Percentiles rank a stretch among this genome's conserved stretches.
Conservation (phyloP, 1,140 invertebrate species). For the Hycleus cichorii region DNA sequence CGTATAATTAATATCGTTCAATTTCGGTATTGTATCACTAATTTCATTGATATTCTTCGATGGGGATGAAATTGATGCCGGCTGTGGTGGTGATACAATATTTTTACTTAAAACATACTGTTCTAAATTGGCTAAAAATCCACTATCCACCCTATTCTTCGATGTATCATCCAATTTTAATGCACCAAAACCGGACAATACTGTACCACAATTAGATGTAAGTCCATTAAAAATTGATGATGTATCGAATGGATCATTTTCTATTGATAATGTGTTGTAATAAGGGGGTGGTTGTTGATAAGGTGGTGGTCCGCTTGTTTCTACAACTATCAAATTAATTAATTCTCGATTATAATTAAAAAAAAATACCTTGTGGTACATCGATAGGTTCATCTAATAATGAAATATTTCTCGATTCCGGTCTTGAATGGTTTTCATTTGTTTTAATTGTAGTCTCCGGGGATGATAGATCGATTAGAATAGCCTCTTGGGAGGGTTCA, state of each 20-base stretch:
- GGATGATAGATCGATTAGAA: slow-evolving; percentile 55
- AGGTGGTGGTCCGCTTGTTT: slow-evolving; percentile 41
- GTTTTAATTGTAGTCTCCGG: slow-evolving; percentile 42
- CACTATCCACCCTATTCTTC: neutral
- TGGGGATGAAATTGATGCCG: slow-evolving; percentile 10
- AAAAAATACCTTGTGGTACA: slow-evolving; percentile 43
- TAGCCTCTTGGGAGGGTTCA: slow-evolving; percentile 46
- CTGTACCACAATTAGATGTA: slow-evolving; percentile 15
- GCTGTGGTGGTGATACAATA: slow-evolving; percentile 17
- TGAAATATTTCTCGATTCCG: slow-evolving; percentile 45
- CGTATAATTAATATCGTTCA: slow-evolving; percentile 19
- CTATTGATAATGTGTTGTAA: slow-evolving; percentile 33
- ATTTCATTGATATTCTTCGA: too few relatives aligned
- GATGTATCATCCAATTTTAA: neutral
- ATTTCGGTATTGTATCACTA: neutral
- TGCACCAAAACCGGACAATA: neutral
- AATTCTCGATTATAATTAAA: slow-evolving; percentile 4
- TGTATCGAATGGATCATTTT: slow-evolving; percentile 57
- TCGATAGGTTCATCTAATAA: slow-evolving; percentile 74
- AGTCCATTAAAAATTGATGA: slow-evolving; percentile 21
- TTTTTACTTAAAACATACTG: neutral
- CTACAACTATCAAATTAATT: too few relatives aligned
- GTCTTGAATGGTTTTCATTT: neutral
- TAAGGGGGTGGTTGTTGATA: slow-evolving; percentile 47
- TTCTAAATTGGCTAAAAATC: neutral